These are phyloP conservation scores for Carettochelys insculpta DNA, from an alignment of 2,113 vertebrate species.

Conservation along the genomic window DNA sequence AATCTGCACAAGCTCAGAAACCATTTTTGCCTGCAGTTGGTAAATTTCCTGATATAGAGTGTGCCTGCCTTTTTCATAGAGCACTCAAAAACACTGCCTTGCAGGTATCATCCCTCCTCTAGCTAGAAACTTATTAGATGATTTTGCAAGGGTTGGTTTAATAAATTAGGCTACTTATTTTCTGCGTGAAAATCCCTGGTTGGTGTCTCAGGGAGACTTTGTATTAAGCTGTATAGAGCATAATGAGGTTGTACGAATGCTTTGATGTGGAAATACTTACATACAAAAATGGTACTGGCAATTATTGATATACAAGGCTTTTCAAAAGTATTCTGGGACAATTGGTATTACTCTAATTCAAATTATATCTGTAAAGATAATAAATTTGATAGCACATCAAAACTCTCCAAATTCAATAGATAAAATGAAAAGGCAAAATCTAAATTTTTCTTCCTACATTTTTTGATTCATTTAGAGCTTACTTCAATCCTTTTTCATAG, in stretches of 20 bases:
- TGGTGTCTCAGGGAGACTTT: conserved; percentile 55
- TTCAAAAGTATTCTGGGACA: conserved; percentile 6
- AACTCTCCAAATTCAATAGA: background rate
- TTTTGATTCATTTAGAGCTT: background rate
- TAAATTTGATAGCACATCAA: conserved; percentile 11
- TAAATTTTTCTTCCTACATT: background rate
- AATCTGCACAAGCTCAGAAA: background rate
- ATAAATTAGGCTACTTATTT: conserved; percentile 63
- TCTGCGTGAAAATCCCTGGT: conserved; percentile 52
- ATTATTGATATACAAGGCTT: conserved; percentile 1
- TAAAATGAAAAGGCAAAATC: conserved; percentile 4
- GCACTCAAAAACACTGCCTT: conserved; percentile 11
- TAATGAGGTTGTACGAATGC: conserved; percentile 50
- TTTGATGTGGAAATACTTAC: conserved; percentile 63
- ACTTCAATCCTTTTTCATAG: background rate
- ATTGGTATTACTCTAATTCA: conserved; percentile 5
- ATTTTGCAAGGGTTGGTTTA: conserved; percentile 44
- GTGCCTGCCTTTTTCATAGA: background rate
- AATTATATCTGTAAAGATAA: background rate
- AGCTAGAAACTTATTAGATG: conserved; percentile 17
- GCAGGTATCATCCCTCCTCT: conserved; percentile 27
- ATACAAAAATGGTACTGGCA: background rate
- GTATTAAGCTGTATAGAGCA: conserved; percentile 33
- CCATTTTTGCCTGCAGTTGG: background rate
- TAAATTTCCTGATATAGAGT: background rate